Base-by-base conservation (phyloP, 2,888 invertebrate genomes). In the Patella depressa region DNA sequence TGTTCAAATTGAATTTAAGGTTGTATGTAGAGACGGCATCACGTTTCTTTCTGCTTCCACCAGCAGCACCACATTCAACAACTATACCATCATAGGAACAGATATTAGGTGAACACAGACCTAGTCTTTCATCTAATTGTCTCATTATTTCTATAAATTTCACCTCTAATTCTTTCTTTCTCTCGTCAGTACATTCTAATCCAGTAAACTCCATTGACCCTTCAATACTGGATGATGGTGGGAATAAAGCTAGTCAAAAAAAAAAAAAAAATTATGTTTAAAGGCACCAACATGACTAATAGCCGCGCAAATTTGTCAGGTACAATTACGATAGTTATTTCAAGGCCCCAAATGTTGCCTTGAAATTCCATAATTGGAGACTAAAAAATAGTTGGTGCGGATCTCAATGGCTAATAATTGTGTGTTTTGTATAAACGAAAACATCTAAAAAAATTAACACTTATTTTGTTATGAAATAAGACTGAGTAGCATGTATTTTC, bases 161-260 rank as follows among this genome's bases (percentile, higher is more conserved):
- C 11, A 72, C 55, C 59, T 75, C 65, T 15, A 88, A 81, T 29
- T 78, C 76, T 9, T 19, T 57, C 72, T 80, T 84, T 19, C 79
- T 78, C 0, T 70, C 72, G 3, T 82, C 81, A 5, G 84, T 79
- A 76, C 89, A 89, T 2, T 73, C 75, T 45, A 83, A 83, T 9
- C 85, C 86, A 15, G 73, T 80, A 71, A 85, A 80, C 17, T 75
- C 81, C 19, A 85, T 73, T n/a, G 75, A 59, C 24, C 86, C 87
- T 19, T 78, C 80, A 11, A 84, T 75, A 53, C 81, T 76, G 53
- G 81, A 78, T 53, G 83, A 80, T 19, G 77, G 72, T 7, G 82
- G 80, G 55, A 73, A 54, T 11, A 19, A 65, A 65, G 65, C 65
- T 65, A 4, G 5, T 12, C 11, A 24, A 65, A 65, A 65, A 3